Evolutionary conservation across 1,140 invertebrate genomes (phyloP), one percentile per base, ranked within the genome.

Genomic region (Hestina assimilis): DNA sequence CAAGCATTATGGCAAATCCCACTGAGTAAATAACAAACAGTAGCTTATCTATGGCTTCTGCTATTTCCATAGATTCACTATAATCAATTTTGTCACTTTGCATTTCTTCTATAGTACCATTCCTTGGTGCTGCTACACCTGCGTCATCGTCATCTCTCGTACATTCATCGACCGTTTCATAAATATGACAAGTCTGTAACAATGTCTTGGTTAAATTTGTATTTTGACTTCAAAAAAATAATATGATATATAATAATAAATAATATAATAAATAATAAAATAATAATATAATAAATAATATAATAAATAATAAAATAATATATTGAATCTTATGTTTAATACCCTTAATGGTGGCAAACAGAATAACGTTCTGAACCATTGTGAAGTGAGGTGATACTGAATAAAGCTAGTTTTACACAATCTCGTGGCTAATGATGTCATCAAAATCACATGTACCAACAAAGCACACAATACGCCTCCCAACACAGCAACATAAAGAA

Each of bases 261-360:
- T 26, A 5, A 38, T 38, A 11, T 38, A 21, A 8, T 14, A 12
- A 38, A 48, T 63, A 21, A 28, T 35, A 48, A 56, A 15, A 20
- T 42, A 14, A 48, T 31, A 21, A 33, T 12, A 35, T 38, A 8
- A 20, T 23, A 31, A 24, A 56, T 24, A 46, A 46, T 21, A 5
- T 43, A 54, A 47, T 42, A 47, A 21, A 35, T 23, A 51, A 52
- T 54, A 47, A 55, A n/a, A n/a, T n/a, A 61, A 48, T 41, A 9
- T 15, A 21, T 11, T 20, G 12, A 15, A 19, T 41, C n/a, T 8
- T 41, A 29, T 9, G 15, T 21, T 5, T 0, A 15, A 3, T 69
- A 87, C 81, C 80, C 67, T 83, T 7, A 77, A 61, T 6, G 63
- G 31, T n/a, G 80, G 73, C 45, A 87, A 67, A 21, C 72, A 80